phyloP scores from a whole-genome alignment of 2,113 vertebrate genomes.

The Columba janthina region DNA sequence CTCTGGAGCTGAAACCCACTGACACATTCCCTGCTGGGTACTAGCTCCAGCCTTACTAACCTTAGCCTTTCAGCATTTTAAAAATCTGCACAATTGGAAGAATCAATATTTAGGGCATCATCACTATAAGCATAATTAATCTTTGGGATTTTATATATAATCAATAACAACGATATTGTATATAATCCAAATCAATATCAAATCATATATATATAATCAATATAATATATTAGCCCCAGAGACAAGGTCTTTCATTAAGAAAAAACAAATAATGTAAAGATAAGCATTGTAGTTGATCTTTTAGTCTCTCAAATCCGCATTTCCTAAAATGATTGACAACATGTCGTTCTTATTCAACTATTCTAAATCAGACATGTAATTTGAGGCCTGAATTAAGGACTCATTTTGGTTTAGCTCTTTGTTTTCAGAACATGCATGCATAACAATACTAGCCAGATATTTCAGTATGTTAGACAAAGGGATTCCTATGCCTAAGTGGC shows the following conservation, averaged over 20 bases:
- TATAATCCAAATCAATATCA: too few species aligned
- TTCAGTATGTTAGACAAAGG: background rate
- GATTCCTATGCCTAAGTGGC: background rate
- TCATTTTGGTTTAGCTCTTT: background rate
- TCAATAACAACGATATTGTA: background rate
- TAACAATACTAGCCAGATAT: background rate
- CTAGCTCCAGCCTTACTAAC: background rate
- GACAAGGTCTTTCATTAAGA: background rate
- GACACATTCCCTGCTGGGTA: background rate
- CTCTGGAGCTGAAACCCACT: background rate
- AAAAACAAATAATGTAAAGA: background rate
- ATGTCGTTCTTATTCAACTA: background rate
- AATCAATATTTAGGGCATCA: background rate
- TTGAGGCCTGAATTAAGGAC: background rate
- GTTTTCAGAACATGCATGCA: background rate
- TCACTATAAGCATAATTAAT: background rate
- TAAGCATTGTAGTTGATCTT: background rate
- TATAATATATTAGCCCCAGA: background rate
- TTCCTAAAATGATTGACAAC: background rate
- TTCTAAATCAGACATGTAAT: background rate
- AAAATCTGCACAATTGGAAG: background rate
- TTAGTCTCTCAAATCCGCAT: background rate
- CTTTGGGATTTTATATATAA: background rate
- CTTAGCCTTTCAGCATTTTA: background rate
- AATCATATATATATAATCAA: background rate